Conservation (phyloP, 2,113 vertebrate species). For the Ceratotherium simum region DNA sequence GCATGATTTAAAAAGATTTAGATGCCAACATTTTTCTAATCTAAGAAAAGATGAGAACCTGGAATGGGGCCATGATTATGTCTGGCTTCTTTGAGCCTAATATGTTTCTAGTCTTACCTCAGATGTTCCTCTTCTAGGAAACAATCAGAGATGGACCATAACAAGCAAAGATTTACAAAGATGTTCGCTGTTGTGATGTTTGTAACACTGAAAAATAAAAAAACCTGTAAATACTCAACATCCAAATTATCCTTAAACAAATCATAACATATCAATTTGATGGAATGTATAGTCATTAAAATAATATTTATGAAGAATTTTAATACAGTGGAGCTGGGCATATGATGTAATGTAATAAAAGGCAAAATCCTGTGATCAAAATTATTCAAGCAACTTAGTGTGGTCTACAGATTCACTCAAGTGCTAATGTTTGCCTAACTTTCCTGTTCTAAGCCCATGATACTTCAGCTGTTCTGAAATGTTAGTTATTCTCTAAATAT, state of each 20-base stretch:
- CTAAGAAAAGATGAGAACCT: conserved; percentile 50
- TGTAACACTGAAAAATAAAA: not conserved
- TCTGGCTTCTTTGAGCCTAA: not conserved
- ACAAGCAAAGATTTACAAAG: not conserved
- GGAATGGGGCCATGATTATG: not conserved
- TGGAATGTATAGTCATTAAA: not conserved
- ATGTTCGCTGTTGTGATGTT: not conserved
- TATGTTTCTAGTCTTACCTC: not conserved
- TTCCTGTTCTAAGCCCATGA: not conserved
- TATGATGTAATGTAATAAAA: not conserved
- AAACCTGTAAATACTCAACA: not conserved
- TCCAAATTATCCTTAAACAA: conserved; percentile 33
- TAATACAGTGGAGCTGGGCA: not conserved
- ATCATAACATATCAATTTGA: not conserved
- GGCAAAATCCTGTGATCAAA: not conserved
- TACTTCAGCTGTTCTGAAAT: not conserved
- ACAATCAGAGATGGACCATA: not conserved
- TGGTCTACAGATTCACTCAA: not conserved
- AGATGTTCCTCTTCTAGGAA: conserved; percentile 5
- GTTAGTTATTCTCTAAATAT: not conserved
- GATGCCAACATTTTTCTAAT: conserved; percentile 25
- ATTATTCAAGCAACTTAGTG: not conserved
- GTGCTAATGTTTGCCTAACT: not conserved
- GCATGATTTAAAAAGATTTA: not conserved
- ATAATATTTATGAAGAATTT: not conserved